phyloP scores from a whole-genome alignment of 2,797 vertebrate genomes.

The Prunella strophiata region DNA sequence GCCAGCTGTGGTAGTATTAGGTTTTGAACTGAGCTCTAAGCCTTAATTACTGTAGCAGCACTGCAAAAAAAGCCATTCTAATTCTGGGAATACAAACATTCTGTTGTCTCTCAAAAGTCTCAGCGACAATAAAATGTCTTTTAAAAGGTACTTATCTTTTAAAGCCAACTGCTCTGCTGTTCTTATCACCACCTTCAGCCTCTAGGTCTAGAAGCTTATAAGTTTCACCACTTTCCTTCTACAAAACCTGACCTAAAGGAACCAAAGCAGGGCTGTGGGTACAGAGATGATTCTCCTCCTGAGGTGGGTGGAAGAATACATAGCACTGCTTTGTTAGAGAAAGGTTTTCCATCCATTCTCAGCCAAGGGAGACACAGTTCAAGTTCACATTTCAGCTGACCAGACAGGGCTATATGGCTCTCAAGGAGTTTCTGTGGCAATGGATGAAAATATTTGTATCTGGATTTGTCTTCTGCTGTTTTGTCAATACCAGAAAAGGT shows the following conservation, averaged over 20 bases:
- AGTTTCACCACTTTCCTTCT: not conserved
- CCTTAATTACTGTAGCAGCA: not conserved
- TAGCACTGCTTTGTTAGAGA: not conserved
- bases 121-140: not conserved
- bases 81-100: slow-evolving; percentile 5
- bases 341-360: slow-evolving; percentile 23
- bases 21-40: slow-evolving; percentile 4
- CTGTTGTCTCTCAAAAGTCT: not conserved
- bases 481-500: slow-evolving; percentile 64
- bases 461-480: slow-evolving; percentile 63
- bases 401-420: not conserved
- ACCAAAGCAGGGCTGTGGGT: not conserved
- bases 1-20: not conserved
- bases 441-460: slow-evolving; percentile 66
- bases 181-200: not conserved
- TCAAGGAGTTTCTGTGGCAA: slow-evolving; percentile 61
- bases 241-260: not conserved
- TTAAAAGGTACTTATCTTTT: not conserved
- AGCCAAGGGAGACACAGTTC: slow-evolving; percentile 19
- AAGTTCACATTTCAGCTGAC: slow-evolving; percentile 28
- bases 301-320: not conserved
- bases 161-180: not conserved
- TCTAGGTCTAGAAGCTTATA: not conserved
- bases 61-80: not conserved
- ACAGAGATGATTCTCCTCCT: not conserved